phyloP scores from a whole-genome alignment of 2,888 invertebrate genomes.

The Meteorus colon region DNA sequence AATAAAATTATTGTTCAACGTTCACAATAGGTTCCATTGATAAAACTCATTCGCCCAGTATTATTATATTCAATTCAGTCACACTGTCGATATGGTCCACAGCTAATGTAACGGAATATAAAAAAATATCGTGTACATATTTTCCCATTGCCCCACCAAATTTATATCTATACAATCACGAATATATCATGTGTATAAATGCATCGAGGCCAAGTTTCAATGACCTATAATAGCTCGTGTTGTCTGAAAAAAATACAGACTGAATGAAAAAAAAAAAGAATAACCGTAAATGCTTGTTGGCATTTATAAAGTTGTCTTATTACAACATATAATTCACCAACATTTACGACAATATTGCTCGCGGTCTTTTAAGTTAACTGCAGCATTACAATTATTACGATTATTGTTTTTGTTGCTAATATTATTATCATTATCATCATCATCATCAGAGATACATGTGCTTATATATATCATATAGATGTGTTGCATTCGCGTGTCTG shows the following conservation, averaged over 20 bases:
- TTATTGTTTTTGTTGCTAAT: not conserved
- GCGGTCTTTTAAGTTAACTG: conserved; percentile 24
- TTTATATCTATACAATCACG: not conserved
- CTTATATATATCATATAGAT: not conserved
- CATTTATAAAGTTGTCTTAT: conserved; percentile 27
- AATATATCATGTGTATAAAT: not conserved
- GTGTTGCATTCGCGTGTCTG: conserved; percentile 21
- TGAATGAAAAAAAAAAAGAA: not conserved
- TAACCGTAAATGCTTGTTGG: conserved; percentile 12
- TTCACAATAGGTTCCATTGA: too few species aligned
- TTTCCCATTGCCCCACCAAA: not conserved
- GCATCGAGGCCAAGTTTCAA: not conserved
- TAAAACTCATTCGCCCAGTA: too few species aligned
- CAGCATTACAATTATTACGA: conserved; percentile 10
- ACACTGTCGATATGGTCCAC: too few species aligned
- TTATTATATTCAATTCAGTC: too few species aligned
- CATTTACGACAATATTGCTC: conserved; percentile 15
- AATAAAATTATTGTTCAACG: too few species aligned
- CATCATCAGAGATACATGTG: not conserved
- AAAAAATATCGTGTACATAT: not conserved
- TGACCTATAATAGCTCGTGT: not conserved
- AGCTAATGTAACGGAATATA: too few species aligned
- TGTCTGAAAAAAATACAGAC: not conserved
- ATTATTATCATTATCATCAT: not conserved
- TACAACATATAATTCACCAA: conserved; percentile 22